These are phyloP conservation scores for Sepiola atlantica DNA, from an alignment of 2,888 invertebrate species.

Conservation along the genomic window DNA sequence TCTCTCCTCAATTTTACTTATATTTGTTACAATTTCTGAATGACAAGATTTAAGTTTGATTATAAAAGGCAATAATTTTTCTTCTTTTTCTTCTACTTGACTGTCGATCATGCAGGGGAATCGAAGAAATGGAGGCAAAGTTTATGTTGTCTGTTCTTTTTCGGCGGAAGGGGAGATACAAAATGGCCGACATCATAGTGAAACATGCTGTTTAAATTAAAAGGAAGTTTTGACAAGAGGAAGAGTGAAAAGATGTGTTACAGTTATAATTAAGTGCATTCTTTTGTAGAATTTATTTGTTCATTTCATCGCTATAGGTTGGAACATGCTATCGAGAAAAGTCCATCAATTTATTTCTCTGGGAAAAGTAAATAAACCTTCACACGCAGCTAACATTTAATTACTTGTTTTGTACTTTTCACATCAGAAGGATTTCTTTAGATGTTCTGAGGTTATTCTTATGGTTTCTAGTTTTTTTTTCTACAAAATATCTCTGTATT, in stretches of 20 bases:
- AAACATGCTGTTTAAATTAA: background rate
- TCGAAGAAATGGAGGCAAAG: background rate
- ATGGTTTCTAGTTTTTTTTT: background rate
- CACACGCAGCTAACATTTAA: background rate
- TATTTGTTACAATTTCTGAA: background rate
- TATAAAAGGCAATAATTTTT: background rate
- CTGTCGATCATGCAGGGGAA: background rate
- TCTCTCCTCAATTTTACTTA: background rate
- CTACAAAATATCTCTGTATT: background rate
- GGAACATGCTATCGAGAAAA: background rate
- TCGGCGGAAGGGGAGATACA: background rate
- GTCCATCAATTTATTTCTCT: background rate
- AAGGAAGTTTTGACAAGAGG: background rate
- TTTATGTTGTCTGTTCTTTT: background rate
- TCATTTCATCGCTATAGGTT: background rate
- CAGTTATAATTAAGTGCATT: background rate
- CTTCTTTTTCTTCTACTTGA: background rate
- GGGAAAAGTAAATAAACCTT: background rate
- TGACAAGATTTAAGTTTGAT: background rate
- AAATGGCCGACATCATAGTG: background rate
- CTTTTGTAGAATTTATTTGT: background rate
- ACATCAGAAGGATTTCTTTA: background rate
- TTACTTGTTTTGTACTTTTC: background rate
- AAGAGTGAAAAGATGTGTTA: background rate
- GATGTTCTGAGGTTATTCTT: background rate